Evolutionary conservation across 2,888 invertebrate genomes (phyloP).

Genomic region (Zygogramma bicolorata): DNA sequence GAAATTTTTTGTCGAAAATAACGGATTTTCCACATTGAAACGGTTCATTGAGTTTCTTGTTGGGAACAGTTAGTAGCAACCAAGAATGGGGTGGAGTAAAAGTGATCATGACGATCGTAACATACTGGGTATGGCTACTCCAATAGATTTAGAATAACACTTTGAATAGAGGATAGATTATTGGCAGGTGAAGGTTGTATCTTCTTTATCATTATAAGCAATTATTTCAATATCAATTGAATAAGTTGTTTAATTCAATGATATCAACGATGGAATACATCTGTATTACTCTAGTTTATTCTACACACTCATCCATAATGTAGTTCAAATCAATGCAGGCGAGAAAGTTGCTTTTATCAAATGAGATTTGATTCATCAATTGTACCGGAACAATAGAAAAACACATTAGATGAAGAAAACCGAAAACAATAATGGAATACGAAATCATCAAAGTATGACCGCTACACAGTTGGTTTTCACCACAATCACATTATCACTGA

Average conservation of each 20-base stretch:
- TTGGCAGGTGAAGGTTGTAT: too few species aligned
- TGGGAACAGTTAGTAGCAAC: background rate
- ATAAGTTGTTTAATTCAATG: too few species aligned
- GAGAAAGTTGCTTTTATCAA: constrained; percentile 5
- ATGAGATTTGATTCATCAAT: background rate
- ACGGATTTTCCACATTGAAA: background rate
- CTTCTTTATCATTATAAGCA: too few species aligned
- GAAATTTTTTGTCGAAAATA: background rate
- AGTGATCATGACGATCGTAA: background rate
- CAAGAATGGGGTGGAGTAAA: background rate
- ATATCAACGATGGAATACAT: too few species aligned
- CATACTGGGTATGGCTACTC: too few species aligned
- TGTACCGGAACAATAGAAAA: background rate
- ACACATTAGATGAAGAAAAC: background rate
- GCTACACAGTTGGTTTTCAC: background rate
- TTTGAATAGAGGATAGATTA: too few species aligned
- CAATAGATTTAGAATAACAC: too few species aligned
- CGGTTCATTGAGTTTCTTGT: background rate
- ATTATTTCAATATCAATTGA: too few species aligned
- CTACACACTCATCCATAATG: background rate
- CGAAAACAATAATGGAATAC: background rate
- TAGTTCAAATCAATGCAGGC: background rate
- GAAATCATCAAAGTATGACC: background rate
- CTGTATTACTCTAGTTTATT: too few species aligned
- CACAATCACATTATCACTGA: background rate